Base-by-base conservation (phyloP, 2,113 vertebrate genomes). In the Platysteira castanea region DNA sequence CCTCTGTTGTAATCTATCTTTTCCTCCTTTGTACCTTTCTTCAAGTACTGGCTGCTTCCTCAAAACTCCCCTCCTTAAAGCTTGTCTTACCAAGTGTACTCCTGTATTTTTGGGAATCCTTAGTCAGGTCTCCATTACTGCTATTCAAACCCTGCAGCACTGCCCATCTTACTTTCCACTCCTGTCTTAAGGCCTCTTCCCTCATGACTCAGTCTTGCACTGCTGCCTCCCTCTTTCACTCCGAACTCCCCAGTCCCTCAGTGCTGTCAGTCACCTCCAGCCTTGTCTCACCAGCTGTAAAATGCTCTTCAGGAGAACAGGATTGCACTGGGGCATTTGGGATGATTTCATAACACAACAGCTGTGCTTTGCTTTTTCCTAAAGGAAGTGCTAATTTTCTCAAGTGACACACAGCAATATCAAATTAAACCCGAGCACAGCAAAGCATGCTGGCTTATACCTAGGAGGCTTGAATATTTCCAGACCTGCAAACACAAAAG, bases 401-500 rank as follows among this genome's bases (percentile, higher is more conserved):
- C 54, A 18, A 87, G 30, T 61, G 37, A 68, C 87, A 56, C 21
- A 54, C 2, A 64, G 59, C 35, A 95, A 52, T 31, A 60, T 21
- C 42, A 92, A 90, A 88, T 70, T 59, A 80, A 94, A 80, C 44
- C 33, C 5, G 5, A 11, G 21, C 84, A 64, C 0, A 71, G 53
- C n/a, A 88, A 82, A 83, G 70, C 39, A 61, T n/a, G 35, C 47
- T 70, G 64, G 5, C 9, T 90, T 68, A 44, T 54, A 80, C 30
- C 82, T 75, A 52, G 39, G 26, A 88, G 74, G 75, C 20, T 28
- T 65, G 46, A 83, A 15, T 88, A 80, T 67, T 90, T 93, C 80
- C 64, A 88, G 54, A 83, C 18, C 35, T 56, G 31, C 22, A 59
- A 94, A 77, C 14, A 61, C 39, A 93, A 67, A 86, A 7, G 4